Evolutionary conservation across 2,888 invertebrate genomes (phyloP), one percentile per base, ranked within the genome.

Genomic region (Rhingia rostrata): DNA sequence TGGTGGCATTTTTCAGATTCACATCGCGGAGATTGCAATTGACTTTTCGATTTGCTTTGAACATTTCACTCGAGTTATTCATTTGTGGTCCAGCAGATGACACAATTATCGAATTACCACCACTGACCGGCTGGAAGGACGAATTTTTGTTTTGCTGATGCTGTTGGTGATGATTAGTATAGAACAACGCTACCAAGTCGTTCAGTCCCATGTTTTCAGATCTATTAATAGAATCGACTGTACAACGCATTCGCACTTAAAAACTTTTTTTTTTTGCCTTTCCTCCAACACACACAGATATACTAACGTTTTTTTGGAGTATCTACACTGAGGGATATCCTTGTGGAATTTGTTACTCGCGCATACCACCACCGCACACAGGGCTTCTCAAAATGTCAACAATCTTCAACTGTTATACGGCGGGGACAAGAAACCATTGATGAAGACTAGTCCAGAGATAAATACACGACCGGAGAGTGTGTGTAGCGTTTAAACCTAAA

Each of bases 131-230:
- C 51, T 83, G 67, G 60, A 80, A 84, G 66, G 84, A 74, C 69
- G 80, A 70, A 43, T 79, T 74, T 69, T 74, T 74, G 49, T 64
- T 79, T 64, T 74, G 61, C 67, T 83, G 54, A 30, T 60, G 81
- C 60, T 66, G 77, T 32, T 83, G 74, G 14, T 79, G 69, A 45
- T 75, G 69, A 88, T 86, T 80, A 88, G 86, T 83, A 86, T 91
- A 91, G 88, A 91, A 90, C 86, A 91, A 89, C 86, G 91, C 90
- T 77, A 91, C 91, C 78, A 91, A 91, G 88, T 91, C 91, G 87
- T 91, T 91, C 53, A 91, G 88, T 66, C 91, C 91, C 91, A 91
- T 91, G 83, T 61, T 87, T 82, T 78, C 70, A 32, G 49, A 41
- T 56, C 73, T 81, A 80, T 66, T 84, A 79, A 84, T 75, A 84